phyloP scores from a whole-genome alignment of 2,888 invertebrate species.

The Apodemia mormo region DNA sequence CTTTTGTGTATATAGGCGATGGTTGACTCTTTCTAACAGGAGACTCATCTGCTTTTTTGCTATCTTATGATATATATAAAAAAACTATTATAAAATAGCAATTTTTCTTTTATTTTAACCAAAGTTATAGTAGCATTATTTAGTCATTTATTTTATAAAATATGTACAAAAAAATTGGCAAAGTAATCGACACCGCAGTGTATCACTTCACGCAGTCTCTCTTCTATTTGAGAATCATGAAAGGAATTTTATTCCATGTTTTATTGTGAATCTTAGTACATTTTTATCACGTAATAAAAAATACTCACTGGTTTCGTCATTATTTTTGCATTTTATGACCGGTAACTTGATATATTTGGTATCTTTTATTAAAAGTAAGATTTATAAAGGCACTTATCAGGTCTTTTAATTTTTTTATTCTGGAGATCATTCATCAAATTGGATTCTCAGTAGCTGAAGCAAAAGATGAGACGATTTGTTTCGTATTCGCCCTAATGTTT shows the following conservation, averaged over 20 bases:
- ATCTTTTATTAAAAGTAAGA: background rate
- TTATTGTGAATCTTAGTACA: conserved; percentile 4
- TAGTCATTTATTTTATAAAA: background rate
- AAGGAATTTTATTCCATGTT: background rate
- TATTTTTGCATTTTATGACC: background rate
- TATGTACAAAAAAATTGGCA: background rate
- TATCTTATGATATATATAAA: no score
- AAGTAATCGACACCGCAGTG: background rate
- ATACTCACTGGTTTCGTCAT: background rate
- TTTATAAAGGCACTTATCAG: no score
- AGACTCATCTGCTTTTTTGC: no score
- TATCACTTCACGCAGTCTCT: background rate
- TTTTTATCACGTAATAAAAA: conserved; percentile 4
- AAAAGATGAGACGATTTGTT: no score
- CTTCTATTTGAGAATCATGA: background rate
- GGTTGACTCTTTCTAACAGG: no score
- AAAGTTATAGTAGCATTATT: background rate
- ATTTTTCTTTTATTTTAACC: no score
- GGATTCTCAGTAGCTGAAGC: no score
- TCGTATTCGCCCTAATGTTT: no score
- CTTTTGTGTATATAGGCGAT: no score
- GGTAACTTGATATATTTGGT: background rate
- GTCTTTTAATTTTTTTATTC: no score
- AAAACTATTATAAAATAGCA: no score
- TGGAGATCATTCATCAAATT: no score